These are phyloP conservation scores for Tribolium madens DNA, from an alignment of 1,140 invertebrate genomes.

Conservation along the genomic window DNA sequence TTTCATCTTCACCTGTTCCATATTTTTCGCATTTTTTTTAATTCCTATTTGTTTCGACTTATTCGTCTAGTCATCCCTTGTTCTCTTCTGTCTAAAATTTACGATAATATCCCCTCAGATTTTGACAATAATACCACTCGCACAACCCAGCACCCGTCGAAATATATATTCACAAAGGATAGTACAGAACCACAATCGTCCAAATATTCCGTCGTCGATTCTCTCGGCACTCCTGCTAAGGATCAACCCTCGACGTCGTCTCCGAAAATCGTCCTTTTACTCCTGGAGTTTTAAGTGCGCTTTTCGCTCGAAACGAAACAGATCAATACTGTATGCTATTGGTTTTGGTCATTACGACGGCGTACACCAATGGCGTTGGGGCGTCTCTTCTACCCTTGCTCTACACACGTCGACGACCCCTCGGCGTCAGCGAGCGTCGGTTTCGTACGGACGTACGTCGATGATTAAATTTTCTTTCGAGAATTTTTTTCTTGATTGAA, in stretches of 20 bases:
- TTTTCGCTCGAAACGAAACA: constrained; percentile 36
- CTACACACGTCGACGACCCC: neutral
- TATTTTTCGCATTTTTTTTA: neutral
- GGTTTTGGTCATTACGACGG: constrained; percentile 53
- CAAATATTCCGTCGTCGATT: constrained; percentile 38
- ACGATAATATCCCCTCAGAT: neutral
- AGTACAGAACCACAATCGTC: constrained; percentile 41
- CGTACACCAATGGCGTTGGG: constrained; percentile 45
- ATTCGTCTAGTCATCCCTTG: neutral
- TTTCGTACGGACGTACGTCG: constrained; percentile 3
- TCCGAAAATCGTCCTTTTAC: constrained; percentile 21
- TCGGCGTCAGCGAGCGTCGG: constrained; percentile 2
- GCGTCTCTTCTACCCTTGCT: constrained; percentile 28
- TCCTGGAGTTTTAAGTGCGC: constrained; percentile 5
- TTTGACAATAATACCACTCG: neutral
- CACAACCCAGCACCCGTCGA: constrained; percentile 2
- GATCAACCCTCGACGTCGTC: constrained; percentile 5
- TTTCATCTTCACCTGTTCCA: too few relatives aligned
- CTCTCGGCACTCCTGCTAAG: constrained; percentile 35
- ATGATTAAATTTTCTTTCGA: neutral
- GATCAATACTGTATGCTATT: constrained; percentile 53
- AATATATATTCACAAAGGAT: constrained; percentile 46
- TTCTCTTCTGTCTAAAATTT: neutral
- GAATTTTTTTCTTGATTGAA: too few relatives aligned
- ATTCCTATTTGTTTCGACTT: neutral